Evolutionary conservation across 2,888 invertebrate genomes (phyloP).

Genomic region (Octodonta nipae): DNA sequence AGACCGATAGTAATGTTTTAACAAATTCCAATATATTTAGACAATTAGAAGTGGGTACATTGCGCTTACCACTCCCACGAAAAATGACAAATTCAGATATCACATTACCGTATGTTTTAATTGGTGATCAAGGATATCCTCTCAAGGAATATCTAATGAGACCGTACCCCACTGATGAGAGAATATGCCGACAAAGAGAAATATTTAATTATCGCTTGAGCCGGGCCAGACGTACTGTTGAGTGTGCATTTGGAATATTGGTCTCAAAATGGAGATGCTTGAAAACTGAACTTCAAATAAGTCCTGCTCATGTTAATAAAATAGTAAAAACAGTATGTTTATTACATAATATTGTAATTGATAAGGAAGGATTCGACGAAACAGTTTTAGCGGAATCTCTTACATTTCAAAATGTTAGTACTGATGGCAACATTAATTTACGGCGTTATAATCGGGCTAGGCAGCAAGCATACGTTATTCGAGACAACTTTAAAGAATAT

Average conservation of each 20-base stretch:
- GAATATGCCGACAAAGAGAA: neutral
- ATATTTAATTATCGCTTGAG: neutral
- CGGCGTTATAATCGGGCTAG: too few species aligned
- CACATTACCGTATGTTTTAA: neutral
- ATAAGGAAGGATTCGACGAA: too few species aligned
- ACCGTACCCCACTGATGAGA: neutral
- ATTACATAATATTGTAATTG: too few species aligned
- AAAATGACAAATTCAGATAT: neutral
- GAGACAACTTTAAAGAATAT: too few species aligned
- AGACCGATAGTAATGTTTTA: neutral
- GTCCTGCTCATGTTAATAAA: too few species aligned
- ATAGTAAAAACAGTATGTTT: too few species aligned
- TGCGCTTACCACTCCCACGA: neutral
- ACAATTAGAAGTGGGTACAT: neutral
- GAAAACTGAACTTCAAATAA: too few species aligned
- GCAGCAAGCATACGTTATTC: too few species aligned
- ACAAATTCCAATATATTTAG: neutral
- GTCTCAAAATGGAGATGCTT: neutral
- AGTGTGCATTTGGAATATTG: neutral
- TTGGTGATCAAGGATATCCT: neutral
- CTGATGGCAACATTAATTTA: too few species aligned
- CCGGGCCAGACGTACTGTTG: neutral
- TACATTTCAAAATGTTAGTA: too few species aligned
- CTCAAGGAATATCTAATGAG: neutral
- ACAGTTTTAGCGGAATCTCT: too few species aligned